phyloP scores from a whole-genome alignment of 2,888 invertebrate species.

The Ochropleura leucogaster region DNA sequence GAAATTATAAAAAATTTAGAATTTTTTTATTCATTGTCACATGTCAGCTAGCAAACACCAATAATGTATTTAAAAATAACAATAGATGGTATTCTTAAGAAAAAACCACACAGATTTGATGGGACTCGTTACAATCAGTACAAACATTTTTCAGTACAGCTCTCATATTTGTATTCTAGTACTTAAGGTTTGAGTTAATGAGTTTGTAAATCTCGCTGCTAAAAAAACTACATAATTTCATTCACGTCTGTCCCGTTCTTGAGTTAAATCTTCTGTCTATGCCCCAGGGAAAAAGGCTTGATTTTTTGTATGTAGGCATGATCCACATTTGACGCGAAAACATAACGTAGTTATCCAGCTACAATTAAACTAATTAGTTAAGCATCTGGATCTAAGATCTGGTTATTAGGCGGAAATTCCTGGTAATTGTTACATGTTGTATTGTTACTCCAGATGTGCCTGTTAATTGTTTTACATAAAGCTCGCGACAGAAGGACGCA shows the following conservation, averaged over 20 bases:
- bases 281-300: background rate
- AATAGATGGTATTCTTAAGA: too few relatives aligned
- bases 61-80: too few relatives aligned
- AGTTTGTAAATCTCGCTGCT: background rate
- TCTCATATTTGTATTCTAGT: background rate
- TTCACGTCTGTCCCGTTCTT: background rate
- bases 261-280: background rate
- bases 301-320: background rate
- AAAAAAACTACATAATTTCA: background rate
- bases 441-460: slow-evolving; percentile 31
- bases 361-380: slow-evolving; percentile 4
- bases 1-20: too few relatives aligned
- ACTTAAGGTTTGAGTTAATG: background rate
- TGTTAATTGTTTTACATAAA: slow-evolving; percentile 38
- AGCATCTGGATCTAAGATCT: background rate
- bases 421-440: slow-evolving; percentile 34
- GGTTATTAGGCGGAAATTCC: slow-evolving; percentile 7
- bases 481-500: background rate
- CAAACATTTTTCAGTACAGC: too few relatives aligned
- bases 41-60: too few relatives aligned
- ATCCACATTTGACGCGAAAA: background rate
- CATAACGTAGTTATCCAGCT: background rate
- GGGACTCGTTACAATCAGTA: too few relatives aligned
- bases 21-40: too few relatives aligned
- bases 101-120: too few relatives aligned